Conservation (phyloP, 2,888 invertebrate genomes). For the Beris chalybata region DNA sequence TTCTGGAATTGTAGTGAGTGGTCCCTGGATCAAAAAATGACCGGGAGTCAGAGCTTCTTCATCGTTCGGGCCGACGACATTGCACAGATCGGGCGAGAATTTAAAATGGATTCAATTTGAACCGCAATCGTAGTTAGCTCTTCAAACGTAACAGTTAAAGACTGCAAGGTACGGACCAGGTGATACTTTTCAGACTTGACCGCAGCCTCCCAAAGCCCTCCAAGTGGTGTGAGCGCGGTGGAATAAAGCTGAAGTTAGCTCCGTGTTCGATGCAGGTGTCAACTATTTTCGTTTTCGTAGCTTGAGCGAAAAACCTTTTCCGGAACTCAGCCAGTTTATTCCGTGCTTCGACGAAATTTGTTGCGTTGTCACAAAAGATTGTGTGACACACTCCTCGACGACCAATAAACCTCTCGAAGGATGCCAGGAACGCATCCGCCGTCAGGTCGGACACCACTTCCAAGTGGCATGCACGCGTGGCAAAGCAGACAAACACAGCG, state of each 20-base stretch:
- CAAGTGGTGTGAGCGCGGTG: constrained; percentile 38
- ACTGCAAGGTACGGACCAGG: constrained; percentile 19
- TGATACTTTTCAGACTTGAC: constrained; percentile 35
- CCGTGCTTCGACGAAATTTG: constrained; percentile 37
- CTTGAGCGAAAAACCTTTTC: background rate
- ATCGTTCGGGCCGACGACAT: constrained; percentile 5
- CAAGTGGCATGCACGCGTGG: constrained; percentile 37
- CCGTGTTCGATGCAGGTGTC: background rate
- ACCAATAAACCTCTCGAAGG: constrained; percentile 35
- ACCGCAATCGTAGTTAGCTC: constrained; percentile 15
- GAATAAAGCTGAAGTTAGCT: constrained; percentile 34
- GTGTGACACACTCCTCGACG: constrained; percentile 34
- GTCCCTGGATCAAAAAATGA: constrained; percentile 2
- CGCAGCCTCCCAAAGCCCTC: constrained; percentile 36
- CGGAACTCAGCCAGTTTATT: background rate
- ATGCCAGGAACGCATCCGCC: constrained; percentile 35
- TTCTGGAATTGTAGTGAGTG: constrained; percentile 3
- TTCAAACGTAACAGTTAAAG: constrained; percentile 16
- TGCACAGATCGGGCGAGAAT: constrained; percentile 15
- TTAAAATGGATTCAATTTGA: constrained; percentile 17
- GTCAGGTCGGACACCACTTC: constrained; percentile 36
- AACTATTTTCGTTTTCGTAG: background rate
- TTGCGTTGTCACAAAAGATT: constrained; percentile 37
- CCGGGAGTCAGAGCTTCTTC: background rate
- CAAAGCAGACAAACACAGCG: constrained; percentile 34